Evolutionary conservation across 2,888 invertebrate species (phyloP).

Genomic region (Ophioninae sp.): DNA sequence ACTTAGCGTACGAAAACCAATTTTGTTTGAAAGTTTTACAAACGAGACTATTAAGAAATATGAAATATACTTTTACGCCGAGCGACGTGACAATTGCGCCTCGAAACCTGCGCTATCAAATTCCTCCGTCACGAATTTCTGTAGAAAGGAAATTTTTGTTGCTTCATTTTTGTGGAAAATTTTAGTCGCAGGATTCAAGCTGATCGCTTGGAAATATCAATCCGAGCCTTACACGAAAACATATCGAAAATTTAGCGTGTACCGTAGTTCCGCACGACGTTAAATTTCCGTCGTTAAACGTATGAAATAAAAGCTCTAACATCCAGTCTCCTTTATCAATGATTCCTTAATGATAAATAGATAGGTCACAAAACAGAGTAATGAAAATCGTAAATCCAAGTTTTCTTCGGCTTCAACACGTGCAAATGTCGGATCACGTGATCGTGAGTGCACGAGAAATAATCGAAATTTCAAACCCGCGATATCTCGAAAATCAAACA

Average conservation of each 20-base stretch:
- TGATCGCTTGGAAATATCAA: background rate
- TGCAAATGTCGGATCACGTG: too few relatives aligned
- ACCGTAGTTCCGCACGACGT: background rate
- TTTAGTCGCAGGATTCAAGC: background rate
- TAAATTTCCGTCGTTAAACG: background rate
- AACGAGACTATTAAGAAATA: background rate
- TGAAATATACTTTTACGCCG: background rate
- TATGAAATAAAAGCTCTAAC: background rate
- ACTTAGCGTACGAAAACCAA: background rate
- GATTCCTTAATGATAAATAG: background rate
- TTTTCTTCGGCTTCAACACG: too few relatives aligned
- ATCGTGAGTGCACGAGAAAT: too few relatives aligned
- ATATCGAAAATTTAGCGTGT: background rate
- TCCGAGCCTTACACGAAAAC: background rate
- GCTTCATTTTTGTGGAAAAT: background rate
- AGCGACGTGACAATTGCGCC: background rate
- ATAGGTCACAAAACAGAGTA: too few relatives aligned
- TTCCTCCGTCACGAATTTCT: background rate
- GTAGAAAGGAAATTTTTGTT: background rate
- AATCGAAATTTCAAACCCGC: too few relatives aligned
- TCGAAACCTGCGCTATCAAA: background rate
- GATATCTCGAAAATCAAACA: too few relatives aligned
- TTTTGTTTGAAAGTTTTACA: background rate
- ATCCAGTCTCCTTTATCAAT: background rate
- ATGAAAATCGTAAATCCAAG: too few relatives aligned